Evolutionary conservation across 2,797 vertebrate species (phyloP).

Genomic region (Dallia pectoralis): DNA sequence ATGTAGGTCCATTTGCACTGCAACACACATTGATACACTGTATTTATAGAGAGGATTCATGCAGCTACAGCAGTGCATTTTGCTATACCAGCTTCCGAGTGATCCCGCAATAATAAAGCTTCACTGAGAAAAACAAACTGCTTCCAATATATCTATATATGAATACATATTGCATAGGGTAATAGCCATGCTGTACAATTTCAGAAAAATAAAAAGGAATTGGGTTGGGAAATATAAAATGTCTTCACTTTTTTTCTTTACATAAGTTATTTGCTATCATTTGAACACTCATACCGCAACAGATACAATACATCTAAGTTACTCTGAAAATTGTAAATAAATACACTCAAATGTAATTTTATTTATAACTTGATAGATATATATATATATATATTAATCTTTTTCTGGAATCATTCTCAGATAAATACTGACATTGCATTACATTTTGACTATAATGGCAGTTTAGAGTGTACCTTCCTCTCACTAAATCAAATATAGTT

Average conservation of each 20-base stretch:
- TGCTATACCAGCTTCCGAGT: slow-evolving; percentile 83
- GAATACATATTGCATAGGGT: slow-evolving; percentile 97
- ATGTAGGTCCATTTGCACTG: slow-evolving; percentile 84
- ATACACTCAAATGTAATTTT: slow-evolving; percentile 69
- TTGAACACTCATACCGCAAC: slow-evolving; percentile 94
- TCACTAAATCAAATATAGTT: slow-evolving; percentile 69
- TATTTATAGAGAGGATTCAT: slow-evolving; percentile 89
- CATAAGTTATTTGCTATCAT: slow-evolving; percentile 80
- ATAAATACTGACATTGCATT: slow-evolving; percentile 80
- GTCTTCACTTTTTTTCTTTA: slow-evolving; percentile 60
- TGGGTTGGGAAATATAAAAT: slow-evolving; percentile 77
- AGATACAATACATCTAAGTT: slow-evolving; percentile 82
- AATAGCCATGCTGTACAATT: slow-evolving; percentile 96
- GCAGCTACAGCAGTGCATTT: slow-evolving; percentile 91
- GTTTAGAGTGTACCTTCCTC: slow-evolving; percentile 59
- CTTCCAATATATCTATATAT: slow-evolving; percentile 85
- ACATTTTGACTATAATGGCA: slow-evolving; percentile 63
- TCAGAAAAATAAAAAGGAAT: slow-evolving; percentile 82
- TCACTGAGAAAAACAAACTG: slow-evolving; percentile 90
- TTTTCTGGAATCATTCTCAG: slow-evolving; percentile 73
- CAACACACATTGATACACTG: slow-evolving; percentile 87
- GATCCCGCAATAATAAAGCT: slow-evolving; percentile 87
- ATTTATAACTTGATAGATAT: slow-evolving; percentile 71
- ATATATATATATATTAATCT: slow-evolving; percentile 70
- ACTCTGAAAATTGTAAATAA: slow-evolving; percentile 78